Evolutionary conservation across 1,140 invertebrate species (phyloP), one percentile per base, ranked within the genome.

Genomic region (Oppia nitens): DNA sequence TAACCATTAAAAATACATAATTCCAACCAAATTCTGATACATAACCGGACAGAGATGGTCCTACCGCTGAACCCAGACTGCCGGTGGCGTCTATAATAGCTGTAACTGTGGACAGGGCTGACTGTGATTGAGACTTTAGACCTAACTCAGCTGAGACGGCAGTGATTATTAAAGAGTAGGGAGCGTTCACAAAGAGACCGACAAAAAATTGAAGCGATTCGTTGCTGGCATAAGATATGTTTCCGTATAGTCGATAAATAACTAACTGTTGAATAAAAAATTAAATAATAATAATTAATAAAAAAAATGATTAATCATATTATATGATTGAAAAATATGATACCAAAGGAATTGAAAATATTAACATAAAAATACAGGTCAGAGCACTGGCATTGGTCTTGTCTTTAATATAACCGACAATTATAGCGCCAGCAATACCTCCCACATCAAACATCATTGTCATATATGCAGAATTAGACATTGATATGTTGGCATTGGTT

Each of bases 21-120:
- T 60, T 25, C 55, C 55, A 57, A n/a, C 55, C 59, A 24, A 9
- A 47, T 21, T 60, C 57, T 14, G 58, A 60, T 9, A 60, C 59
- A 27, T 51, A 47, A 11, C 88, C 89, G 1, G 89, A 87, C 47
- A 94, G 66, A 59, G 92, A 71, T 0, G 91, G 90, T 1, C 90
- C 90, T 32, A 94, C 75, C 0, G 90, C 89, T 55, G 91, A 89
- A 53, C 87, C 86, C 82, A 93, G 83, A 55, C 87, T 91, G 0
- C 90, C 90, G 3, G 90, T 95, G 40, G 91, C 92, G 73, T 96
- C 91, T 56, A 96, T 95, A 64, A 96, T 93, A 4, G 91, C 87
- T 20, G 91, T 89, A 0, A 96, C 91, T 1, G 91, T 95, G 4
- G 91, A 88, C 50, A 96, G 70, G 11, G 91, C 91, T 71, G 84